Base-by-base conservation (phyloP, 2,797 vertebrate species). In the Meda fulgida region DNA sequence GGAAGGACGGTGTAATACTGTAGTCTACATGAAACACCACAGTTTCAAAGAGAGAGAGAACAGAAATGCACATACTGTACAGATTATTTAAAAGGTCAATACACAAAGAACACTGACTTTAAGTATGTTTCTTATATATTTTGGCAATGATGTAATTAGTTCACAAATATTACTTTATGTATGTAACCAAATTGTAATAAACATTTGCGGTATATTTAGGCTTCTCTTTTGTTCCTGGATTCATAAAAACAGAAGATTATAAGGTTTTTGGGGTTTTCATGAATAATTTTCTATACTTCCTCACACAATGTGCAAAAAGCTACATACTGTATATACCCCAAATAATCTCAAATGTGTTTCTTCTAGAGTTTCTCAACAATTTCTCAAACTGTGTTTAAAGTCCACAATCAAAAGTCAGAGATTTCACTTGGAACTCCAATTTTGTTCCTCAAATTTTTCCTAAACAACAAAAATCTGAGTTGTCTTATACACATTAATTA, bases 11-110 rank as follows among this genome's bases (percentile, higher is more conserved):
- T 78, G 71, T 82, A 53, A 78, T 83, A 89, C 85, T 88, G 85
- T 80, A 46, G 82, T 90, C 86, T 86, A 91, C 89, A 89, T 90
- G 43, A 34, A 34, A 53, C 66, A 43, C 53, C 29, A 40, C 90
- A 86, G 83, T 55, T 16, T 31, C 16, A 43, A 58, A 60, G 36
- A 40, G 31, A 58, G 13, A 36, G 18, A 36, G n/a, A 31, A 43
- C 51, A 58, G n/a, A 60, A 48, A 73, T 31, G 19, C 14, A 38
- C 46, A 21, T 40, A 48, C 46, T 48, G 16, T 48, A 79, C 60
- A 53, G 19, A 55, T 26, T 36, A 70, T 38, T 55, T 70, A 71
- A 60, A 72, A 58, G n/a, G 19, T 60, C 26, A 63, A 36, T 76
- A 21, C 60, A 80, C 43, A 36, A 51, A 21, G 18, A 26, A 70